Conservation (phyloP, 2,113 vertebrate species). For the Oncorhynchus kisutch region DNA sequence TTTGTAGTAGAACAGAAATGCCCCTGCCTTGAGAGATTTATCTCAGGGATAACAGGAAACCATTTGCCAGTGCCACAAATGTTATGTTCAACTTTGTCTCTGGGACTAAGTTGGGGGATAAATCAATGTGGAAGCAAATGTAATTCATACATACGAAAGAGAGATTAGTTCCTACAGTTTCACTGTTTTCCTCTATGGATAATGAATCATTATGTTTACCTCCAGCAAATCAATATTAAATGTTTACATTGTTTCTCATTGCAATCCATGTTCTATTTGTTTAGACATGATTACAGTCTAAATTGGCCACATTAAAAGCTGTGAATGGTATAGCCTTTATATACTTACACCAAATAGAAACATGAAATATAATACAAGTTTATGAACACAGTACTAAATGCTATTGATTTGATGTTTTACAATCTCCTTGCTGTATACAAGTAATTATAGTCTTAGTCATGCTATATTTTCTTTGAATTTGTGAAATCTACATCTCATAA, state of each 20-base stretch:
- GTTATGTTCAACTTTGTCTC: slow-evolving; percentile 38
- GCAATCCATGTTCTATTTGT: slow-evolving; percentile 59
- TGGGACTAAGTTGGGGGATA: slow-evolving; percentile 36
- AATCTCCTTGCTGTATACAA: neutral
- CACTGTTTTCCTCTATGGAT: slow-evolving; percentile 54
- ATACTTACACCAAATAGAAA: slow-evolving; percentile 49
- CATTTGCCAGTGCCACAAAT: slow-evolving; percentile 40
- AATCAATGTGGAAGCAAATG: slow-evolving; percentile 28
- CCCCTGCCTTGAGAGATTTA: slow-evolving; percentile 51
- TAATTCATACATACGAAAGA: slow-evolving; percentile 27
- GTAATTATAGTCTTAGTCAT: too few relatives aligned
- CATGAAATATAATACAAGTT: too few relatives aligned
- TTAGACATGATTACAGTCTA: slow-evolving; percentile 63
- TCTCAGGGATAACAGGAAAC: slow-evolving; percentile 36
- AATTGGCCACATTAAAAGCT: slow-evolving; percentile 69
- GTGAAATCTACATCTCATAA: neutral
- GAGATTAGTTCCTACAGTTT: slow-evolving; percentile 33
- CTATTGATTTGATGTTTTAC: neutral
- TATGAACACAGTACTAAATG: too few relatives aligned
- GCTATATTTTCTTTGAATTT: neutral
- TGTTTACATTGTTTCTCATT: slow-evolving; percentile 64
- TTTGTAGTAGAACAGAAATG: slow-evolving; percentile 60
- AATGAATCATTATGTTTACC: slow-evolving; percentile 52
- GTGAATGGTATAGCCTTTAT: slow-evolving; percentile 53
- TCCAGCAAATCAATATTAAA: slow-evolving; percentile 66